phyloP scores from a whole-genome alignment of 2,888 invertebrate genomes.

The Cyclophora albipunctata region DNA sequence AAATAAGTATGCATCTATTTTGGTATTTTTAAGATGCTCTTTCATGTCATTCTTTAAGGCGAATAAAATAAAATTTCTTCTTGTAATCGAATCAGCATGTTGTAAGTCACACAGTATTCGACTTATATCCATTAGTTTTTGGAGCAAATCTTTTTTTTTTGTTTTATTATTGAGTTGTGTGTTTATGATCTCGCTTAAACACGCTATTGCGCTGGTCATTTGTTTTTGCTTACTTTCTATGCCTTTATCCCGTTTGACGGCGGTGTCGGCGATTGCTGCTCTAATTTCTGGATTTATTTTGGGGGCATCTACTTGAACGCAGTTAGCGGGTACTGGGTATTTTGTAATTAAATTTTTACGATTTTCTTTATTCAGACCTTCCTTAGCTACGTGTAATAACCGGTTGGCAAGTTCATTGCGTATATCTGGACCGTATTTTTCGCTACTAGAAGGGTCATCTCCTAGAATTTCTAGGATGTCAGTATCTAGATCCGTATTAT shows the following conservation, averaged over 20 bases:
- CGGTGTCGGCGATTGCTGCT: not conserved
- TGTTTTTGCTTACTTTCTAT: not conserved
- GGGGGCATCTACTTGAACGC: not conserved
- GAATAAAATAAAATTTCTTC: not conserved
- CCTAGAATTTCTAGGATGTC: not conserved
- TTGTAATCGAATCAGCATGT: not conserved
- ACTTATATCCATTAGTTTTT: not conserved
- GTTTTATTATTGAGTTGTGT: not conserved
- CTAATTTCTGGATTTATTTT: not conserved
- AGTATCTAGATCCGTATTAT: not conserved
- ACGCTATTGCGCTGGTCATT: not conserved
- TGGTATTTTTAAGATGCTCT: not conserved
- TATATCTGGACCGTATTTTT: not conserved
- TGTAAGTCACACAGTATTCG: conserved; percentile 1
- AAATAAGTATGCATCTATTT: conserved; percentile 1
- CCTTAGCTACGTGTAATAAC: not conserved
- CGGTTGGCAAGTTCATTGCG: not conserved
- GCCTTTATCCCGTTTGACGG: not conserved
- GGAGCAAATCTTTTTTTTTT: not conserved
- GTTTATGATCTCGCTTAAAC: not conserved
- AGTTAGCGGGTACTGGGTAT: not conserved
- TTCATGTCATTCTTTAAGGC: not conserved
- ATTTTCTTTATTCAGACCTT: not conserved
- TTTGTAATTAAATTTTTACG: not conserved
- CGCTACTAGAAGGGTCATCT: not conserved